Evolutionary conservation across 2,888 invertebrate species (phyloP), one percentile per base, ranked within the genome.

Genomic region (Galeopsomyia nigrocyanea): DNA sequence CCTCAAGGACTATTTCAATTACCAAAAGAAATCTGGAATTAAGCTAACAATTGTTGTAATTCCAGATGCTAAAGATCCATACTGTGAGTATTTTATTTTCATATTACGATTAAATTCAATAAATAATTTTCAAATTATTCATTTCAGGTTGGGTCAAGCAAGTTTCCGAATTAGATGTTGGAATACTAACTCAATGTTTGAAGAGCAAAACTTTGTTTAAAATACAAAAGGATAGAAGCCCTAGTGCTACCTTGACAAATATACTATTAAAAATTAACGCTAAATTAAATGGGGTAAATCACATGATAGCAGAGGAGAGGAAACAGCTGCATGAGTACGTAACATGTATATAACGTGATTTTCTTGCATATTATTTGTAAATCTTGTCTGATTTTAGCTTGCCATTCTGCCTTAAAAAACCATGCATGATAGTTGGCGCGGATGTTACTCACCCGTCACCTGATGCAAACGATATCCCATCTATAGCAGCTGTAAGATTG

Each of bases 391-490:
- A 26, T 26, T 39, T 13, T 26, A 75, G 72, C 13, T 63, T 56
- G 7, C 73, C 75, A 14, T 13, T 2, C 2, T 90, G 90, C 77
- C 83, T 92, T 49, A 78, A 68, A 0, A 81, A 78, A 0, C 92
- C 92, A 0, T 89, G 89, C 16, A 91, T 93, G 90, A 89, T 93
- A 17, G 89, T 96, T 51, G 97, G 97, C 0, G 96, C 96, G 6
- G 97, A 97, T 87, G 97, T 97, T 7, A 96, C 97, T 0, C 97
- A 97, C 88, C 96, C 97, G 0, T 91, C 94, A 1, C 95, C 95
- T 0, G 94, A 94, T 71, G 60, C 84, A 6, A 87, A 82, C 16
- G 82, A 80, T 7, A 86, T 87, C 74, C 90, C 90, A 0, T 91
- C 90, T 0, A 88, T 91, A 68, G 91, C 90, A 10, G 90, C 90